phyloP scores from a whole-genome alignment of 2,888 invertebrate genomes.

The Bugulina stolonifera region DNA sequence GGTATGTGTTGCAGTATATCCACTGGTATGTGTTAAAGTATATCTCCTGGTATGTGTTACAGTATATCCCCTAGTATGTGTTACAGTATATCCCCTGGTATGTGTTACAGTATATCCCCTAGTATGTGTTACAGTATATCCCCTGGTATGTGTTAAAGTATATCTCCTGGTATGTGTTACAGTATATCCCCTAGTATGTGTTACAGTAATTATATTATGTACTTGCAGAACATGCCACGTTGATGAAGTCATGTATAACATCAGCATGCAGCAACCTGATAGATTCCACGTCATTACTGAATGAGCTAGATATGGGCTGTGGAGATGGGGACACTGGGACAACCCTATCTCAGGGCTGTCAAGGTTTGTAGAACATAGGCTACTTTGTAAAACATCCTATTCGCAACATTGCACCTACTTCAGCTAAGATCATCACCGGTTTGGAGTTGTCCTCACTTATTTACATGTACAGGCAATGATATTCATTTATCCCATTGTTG shows the following conservation, averaged over 20 bases:
- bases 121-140: not conserved
- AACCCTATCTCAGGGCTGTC: conserved; percentile 60
- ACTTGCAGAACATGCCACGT: conserved; percentile 26
- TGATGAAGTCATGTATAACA: conserved; percentile 35
- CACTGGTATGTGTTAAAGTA: not conserved
- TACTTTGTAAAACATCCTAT: too few species aligned
- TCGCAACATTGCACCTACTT: too few species aligned
- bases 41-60: not conserved
- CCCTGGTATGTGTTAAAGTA: too few species aligned
- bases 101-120: not conserved
- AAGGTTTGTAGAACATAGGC: conserved; percentile 51
- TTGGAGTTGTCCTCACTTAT: too few species aligned
- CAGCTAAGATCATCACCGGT: too few species aligned
- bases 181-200: not conserved
- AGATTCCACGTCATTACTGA: conserved; percentile 59
- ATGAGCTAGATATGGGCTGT: conserved; percentile 64
- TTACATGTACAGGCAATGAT: too few species aligned
- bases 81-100: not conserved
- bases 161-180: not conserved
- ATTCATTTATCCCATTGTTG: too few species aligned
- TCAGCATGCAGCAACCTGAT: conserved; percentile 57
- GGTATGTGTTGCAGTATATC: not conserved
- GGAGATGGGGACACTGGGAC: conserved; percentile 74
- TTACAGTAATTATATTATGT: too few species aligned
- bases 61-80: not conserved